Conservation (phyloP, 2,113 vertebrate species). For the Nibea albiflora region DNA sequence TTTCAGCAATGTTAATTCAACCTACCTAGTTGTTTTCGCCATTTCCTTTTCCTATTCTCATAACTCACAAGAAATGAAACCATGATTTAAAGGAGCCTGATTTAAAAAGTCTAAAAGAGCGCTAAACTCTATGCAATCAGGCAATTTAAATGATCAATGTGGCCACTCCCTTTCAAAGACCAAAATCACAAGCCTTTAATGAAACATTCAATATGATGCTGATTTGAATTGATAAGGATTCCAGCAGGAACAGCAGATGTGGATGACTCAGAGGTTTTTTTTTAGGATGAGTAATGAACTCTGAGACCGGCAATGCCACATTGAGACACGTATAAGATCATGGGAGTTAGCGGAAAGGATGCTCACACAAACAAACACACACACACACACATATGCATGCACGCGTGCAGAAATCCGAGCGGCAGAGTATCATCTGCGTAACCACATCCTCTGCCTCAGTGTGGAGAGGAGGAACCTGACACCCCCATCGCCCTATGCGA, state of each 20-base stretch:
- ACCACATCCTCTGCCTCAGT: constrained; percentile 73
- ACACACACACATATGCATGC: constrained; percentile 37
- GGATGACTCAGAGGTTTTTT: constrained; percentile 44
- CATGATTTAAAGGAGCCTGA: not conserved
- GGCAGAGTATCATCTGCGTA: constrained; percentile 59
- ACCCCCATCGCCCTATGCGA: constrained; percentile 53
- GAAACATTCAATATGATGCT: not conserved
- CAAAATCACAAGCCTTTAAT: constrained; percentile 7
- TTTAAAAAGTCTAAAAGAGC: not conserved
- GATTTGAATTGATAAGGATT: constrained; percentile 18
- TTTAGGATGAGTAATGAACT: constrained; percentile 19
- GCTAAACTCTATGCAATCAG: not conserved
- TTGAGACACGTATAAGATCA: not conserved
- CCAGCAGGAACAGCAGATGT: constrained; percentile 15
- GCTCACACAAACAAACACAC: constrained; percentile 25
- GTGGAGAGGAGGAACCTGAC: constrained; percentile 61
- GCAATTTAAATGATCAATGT: not conserved
- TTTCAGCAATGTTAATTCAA: constrained; percentile 14
- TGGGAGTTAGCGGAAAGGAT: constrained; percentile 46
- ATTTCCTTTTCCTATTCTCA: not conserved
- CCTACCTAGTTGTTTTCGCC: not conserved
- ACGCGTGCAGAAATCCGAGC: constrained; percentile 63
- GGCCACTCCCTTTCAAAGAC: not conserved
- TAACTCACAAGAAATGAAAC: not conserved
- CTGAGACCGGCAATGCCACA: constrained; percentile 14